Evolutionary conservation across 2,797 vertebrate species (phyloP).

Genomic region (Mus minutoides): DNA sequence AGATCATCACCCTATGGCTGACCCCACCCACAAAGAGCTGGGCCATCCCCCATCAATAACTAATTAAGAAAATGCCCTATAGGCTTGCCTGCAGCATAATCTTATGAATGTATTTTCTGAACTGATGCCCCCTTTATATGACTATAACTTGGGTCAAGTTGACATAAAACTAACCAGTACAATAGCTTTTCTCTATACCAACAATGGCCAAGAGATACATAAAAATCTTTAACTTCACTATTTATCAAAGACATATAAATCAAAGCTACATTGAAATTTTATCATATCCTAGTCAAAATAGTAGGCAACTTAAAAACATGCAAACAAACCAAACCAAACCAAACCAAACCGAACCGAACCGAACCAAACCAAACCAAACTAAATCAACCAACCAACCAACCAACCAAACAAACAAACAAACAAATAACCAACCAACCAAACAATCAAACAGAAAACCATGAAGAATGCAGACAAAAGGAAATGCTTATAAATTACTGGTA

Average conservation of each 20-base stretch:
- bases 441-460: background rate
- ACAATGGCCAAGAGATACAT: background rate
- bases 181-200: background rate
- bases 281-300: background rate
- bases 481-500: background rate
- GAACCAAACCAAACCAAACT: too few species aligned
- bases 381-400: background rate
- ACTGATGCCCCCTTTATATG: background rate
- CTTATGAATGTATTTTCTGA: background rate
- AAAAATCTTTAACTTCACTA: background rate
- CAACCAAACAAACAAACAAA: background rate
- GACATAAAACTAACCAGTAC: background rate
- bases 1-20: background rate
- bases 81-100: background rate
- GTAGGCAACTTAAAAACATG: background rate
- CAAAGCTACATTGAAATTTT: background rate
- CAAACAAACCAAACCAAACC: background rate
- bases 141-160: background rate
- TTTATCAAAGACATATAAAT: background rate
- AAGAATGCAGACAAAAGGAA: background rate
- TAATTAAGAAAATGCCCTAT: background rate
- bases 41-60: background rate
- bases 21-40: background rate
- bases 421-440: too few species aligned
- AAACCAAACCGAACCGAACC: too few species aligned